Percentiles rank a stretch among this genome's conserved stretches.
phyloP scores from a whole-genome alignment of 2,113 vertebrate species.

The Peromyscus californicus region DNA sequence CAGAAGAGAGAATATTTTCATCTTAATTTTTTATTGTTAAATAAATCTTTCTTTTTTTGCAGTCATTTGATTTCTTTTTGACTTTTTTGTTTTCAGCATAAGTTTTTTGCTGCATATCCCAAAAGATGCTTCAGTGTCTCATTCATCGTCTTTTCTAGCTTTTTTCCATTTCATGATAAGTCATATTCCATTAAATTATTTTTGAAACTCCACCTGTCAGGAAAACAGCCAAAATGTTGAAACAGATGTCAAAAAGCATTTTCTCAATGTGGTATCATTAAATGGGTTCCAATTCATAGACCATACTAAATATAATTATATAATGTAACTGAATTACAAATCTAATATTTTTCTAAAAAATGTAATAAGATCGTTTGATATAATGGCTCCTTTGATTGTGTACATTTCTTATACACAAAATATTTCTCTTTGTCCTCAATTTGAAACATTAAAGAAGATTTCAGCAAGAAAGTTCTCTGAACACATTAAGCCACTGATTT shows the following conservation, averaged over 20 bases:
- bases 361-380: constrained; percentile 51
- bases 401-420: neutral
- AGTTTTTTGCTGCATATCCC: constrained; percentile 51
- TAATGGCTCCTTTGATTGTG: neutral
- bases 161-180: constrained; percentile 59
- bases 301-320: constrained; percentile 68
- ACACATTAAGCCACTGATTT: neutral
- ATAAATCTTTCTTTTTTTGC: neutral
- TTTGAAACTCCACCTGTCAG: constrained; percentile 75
- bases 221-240: constrained; percentile 70
- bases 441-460: constrained; percentile 9
- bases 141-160: constrained; percentile 65
- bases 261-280: constrained; percentile 72
- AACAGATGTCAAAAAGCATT: constrained; percentile 75
- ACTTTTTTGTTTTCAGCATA: constrained; percentile 24
- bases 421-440: neutral
- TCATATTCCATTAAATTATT: constrained; percentile 52
- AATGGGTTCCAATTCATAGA: constrained; percentile 59
- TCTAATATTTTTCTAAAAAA: constrained; percentile 54
- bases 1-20: neutral
- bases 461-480: neutral
- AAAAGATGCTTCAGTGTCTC: constrained; percentile 67
- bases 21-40: constrained; percentile 30
- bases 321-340: constrained; percentile 61
- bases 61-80: constrained; percentile 27